Base-by-base conservation (phyloP, 2,113 vertebrate species). In the Hippocampus barbouri region DNA sequence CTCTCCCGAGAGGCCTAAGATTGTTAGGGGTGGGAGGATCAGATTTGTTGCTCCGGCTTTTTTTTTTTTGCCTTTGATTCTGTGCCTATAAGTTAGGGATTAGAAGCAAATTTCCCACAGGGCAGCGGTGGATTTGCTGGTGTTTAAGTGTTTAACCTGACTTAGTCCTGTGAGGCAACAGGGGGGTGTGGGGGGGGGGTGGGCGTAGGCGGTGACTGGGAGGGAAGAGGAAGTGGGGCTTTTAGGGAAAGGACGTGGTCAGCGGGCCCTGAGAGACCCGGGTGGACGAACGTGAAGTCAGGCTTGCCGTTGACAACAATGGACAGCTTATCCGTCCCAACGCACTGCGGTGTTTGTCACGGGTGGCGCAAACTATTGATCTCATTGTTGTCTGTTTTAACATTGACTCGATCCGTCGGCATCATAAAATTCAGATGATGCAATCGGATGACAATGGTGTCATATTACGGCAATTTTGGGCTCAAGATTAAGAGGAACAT, bases 31-130 rank as follows among this genome's bases (percentile, higher is more conserved):
- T 8, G 64, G 68, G 94, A 95, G 95, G 96, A 97, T 98, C 95
- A 97, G 94, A 96, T 97, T 96, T 97, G 96, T 97, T 98, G 95
- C 95, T 94, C 91, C 73, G 95, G 96, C 95, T 97, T 98, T 92
- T 96, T 94, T 94, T 59, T 59, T 57, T 57, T 57, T 59, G 30
- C 95, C 94, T 99, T 98, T 98, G 95, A 99, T 97, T 97, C 95
- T 95, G 94, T 94, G 95, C 94, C 95, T 97, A 96, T 98, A 98
- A 98, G 93, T 98, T 98, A 87, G 73, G 97, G 97, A 98, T 98
- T 99, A 99, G 96, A 98, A 94, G 94, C 94, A 97, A 97, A 99
- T 99, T 99, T 99, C 97, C 96, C 97, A 98, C 95, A 96, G 97
- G 97, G 96, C 94, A 95, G 94, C 93, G 94, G 93, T 93, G 97